A percentile compares a stretch with the other conserved stretches of the same genome.
These are phyloP conservation scores for Graphium colonna DNA, from an alignment of 2,888 invertebrate genomes.

Conservation along the genomic window DNA sequence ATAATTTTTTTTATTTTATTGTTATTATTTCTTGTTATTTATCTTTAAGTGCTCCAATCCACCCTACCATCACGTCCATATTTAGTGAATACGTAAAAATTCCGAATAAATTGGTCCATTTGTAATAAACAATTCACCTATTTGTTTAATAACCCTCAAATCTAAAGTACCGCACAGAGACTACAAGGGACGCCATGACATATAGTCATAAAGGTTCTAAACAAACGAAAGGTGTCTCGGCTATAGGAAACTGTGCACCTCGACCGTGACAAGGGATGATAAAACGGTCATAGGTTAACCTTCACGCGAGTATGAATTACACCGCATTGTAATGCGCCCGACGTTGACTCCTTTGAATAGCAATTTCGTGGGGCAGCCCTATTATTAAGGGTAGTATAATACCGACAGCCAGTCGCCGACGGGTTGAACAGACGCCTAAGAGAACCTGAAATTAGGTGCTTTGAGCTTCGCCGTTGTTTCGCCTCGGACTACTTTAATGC, in stretches of 20 bases:
- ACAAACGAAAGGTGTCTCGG: conserved; percentile 9
- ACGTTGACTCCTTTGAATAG: conserved; percentile 57
- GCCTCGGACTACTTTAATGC: conserved; percentile 25
- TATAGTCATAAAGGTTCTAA: too few relatives aligned
- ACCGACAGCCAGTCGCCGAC: conserved; percentile 53
- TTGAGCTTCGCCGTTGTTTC: conserved; percentile 30
- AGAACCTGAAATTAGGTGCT: conserved; percentile 52
- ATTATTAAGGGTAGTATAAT: conserved; percentile 64
- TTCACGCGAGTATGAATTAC: conserved; percentile 60
- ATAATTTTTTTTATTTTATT: too few relatives aligned
- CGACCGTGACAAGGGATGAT: conserved; percentile 46
- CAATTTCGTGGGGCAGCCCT: conserved; percentile 62
- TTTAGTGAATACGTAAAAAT: too few relatives aligned
- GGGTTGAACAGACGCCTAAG: conserved; percentile 50
- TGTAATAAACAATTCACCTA: too few relatives aligned
- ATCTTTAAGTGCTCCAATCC: too few relatives aligned
- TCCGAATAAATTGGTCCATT: too few relatives aligned
- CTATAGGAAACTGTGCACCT: conserved; percentile 1
- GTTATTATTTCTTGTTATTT: too few relatives aligned
- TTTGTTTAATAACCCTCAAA: too few relatives aligned
- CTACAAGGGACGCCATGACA: too few relatives aligned
- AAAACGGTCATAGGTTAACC: conserved; percentile 53
- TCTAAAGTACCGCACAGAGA: too few relatives aligned
- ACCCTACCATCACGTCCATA: too few relatives aligned
- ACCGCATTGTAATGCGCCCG: conserved; percentile 51